Base-by-base conservation (phyloP, 2,888 invertebrate genomes). In the Acrobasis consociella region DNA sequence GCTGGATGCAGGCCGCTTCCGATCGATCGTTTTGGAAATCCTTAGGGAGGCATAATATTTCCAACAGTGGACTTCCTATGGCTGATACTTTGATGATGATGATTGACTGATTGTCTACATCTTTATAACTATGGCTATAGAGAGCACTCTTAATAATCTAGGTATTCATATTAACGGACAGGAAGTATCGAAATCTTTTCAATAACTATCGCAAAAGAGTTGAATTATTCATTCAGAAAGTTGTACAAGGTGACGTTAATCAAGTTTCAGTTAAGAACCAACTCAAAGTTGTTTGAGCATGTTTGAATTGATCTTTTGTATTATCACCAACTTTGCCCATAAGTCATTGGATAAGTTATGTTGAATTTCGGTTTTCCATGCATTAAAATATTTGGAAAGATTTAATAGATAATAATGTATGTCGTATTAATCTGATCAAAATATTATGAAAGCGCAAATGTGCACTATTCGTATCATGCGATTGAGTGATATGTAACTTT, bases 201-300 rank as follows among this genome's bases (percentile, higher is more conserved):
- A 74, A 72, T 72, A 74, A 70, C 74, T 74, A 73, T 72, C 71
- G 72, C 64, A 62, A 68, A 70, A 71, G 69, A 69, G 68, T 77
- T 76, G 74, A 78, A 78, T 77, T 69, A 80, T 78, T 78, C 75
- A 78, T 71, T 69, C 70, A 71, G 67, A 72, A 80, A 80, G 71
- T 81, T 79, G 74, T 72, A 69, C 72, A 75, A 72, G 74, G 72
- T 76, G 75, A 76, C 73, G 77, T 80, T 77, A 75, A 75, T 74
- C 74, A 77, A 75, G 76, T 77, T 80, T 73, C 65, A 72, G 73
- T 68, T 67, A 69, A 56, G 42, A 56, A 17, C 67, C 71, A 71
- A 74, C 71, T 72, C 71, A 71, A 73, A 73, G 75, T 75, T 73
- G 69, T 67, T 64, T 65, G 72, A 76, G 73, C 68, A 74, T 64